Base-by-base conservation (phyloP, 35 echinoderm and acorn worm genomes). In the Ptychodera flava region DNA sequence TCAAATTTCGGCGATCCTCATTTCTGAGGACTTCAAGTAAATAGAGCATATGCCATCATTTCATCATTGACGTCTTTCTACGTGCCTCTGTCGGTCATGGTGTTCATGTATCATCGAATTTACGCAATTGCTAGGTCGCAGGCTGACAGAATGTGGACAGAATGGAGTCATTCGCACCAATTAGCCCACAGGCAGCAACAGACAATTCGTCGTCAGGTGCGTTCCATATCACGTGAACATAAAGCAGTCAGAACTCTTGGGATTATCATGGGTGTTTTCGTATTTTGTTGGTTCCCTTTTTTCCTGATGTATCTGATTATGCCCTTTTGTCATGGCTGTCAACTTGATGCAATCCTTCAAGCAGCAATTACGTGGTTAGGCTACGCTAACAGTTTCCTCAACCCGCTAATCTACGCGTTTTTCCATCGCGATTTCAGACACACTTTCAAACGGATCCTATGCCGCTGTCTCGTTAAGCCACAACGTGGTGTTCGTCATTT, bases 341-440 rank as follows among this genome's bases (percentile, higher is more conserved):
- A 36, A 16, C 92, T 94, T 28, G 81, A 90, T 16, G 77, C 78
- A 33, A 31, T 80, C 30, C 33, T 99, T 22, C 36, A 92, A 78
- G 79, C 36, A 30, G 53, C 85, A 78, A 76, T 99, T 0, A 37
- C 92, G 0, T 99, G 92, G 92, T 82, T 99, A 15, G 96, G 96
- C 16, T 99, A 94, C 78, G 78, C 85, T 1, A 99, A 99, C 37
- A 94, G 90, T 6, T 83, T 86, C 10, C 81, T 99, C 15, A 99
- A 99, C 83, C 96, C 96, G 1, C 85, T 99, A 2, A 99, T 99
- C 64, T 99, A 99, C 84, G 92, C 96, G 12, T 87, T 99, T n/a
- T 99, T 99, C 79, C 92, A 94, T 83, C 91, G 92, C 38, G 96
- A 99, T 38, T 99, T 94, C 33, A 85, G 78, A 30, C 90, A 93